Evolutionary conservation across 2,888 invertebrate species (phyloP).

Genomic region (Epinotia ramella): DNA sequence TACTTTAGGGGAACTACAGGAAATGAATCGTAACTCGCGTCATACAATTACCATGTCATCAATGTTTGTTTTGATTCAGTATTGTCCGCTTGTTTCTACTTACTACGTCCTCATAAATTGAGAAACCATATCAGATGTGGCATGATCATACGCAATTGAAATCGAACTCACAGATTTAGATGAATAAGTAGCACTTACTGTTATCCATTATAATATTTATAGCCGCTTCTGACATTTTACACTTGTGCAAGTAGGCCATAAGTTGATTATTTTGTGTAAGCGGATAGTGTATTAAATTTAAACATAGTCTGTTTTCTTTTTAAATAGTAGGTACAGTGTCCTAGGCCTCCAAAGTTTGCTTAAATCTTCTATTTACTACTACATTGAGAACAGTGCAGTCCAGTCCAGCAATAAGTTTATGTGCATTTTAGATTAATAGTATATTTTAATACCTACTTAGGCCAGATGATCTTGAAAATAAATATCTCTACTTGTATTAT

Average conservation of each 20-base stretch:
- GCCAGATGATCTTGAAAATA: too few species aligned
- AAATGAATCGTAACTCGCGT: conserved; percentile 60
- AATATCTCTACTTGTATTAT: too few species aligned
- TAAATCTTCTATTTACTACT: background rate
- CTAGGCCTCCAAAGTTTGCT: background rate
- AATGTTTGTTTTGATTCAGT: conserved; percentile 83
- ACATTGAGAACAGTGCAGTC: background rate
- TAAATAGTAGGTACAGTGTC: background rate
- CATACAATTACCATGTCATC: conserved; percentile 77
- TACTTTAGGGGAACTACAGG: conserved; percentile 40
- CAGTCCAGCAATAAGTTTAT: background rate
- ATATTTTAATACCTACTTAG: too few species aligned
- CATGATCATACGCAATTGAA: background rate
- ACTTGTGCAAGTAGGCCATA: background rate
- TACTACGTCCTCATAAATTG: conserved; percentile 8
- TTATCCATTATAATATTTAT: background rate
- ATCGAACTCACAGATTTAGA: background rate
- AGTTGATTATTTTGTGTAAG: background rate
- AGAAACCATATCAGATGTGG: background rate
- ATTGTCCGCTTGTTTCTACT: conserved; percentile 44
- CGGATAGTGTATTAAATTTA: background rate
- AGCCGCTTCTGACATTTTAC: background rate
- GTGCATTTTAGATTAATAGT: too few species aligned
- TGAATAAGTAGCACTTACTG: background rate
- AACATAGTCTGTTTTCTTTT: background rate